Evolutionary conservation across 92 coral and sea anemone species (phyloP).

Genomic region (Umimayanthus chanpuru): DNA sequence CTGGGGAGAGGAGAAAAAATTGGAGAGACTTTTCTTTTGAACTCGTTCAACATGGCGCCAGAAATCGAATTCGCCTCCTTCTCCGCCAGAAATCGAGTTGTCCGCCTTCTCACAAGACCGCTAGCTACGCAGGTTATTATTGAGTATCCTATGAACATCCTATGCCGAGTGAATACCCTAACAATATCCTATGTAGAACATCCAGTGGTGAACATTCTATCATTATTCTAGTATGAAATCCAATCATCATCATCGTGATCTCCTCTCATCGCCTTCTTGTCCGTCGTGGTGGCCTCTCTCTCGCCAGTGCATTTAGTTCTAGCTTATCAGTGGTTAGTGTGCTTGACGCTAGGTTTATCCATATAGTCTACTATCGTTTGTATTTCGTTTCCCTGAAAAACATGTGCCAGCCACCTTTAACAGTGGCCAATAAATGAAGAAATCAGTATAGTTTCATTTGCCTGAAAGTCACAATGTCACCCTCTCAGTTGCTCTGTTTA

Average conservation of each 20-base stretch:
- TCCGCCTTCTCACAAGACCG: too few relatives aligned
- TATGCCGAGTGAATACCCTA: too few relatives aligned
- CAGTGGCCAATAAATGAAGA: background rate
- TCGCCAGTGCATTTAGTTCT: background rate
- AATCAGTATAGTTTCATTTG: background rate
- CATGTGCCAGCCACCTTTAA: slow-evolving; percentile 41
- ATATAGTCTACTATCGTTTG: slow-evolving; percentile 27
- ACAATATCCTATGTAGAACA: too few relatives aligned
- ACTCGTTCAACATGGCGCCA: too few relatives aligned
- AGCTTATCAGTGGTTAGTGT: background rate
- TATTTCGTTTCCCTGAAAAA: slow-evolving; percentile 47
- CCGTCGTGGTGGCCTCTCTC: background rate
- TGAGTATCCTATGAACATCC: too few relatives aligned
- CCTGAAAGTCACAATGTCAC: background rate
- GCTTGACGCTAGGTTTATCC: slow-evolving; percentile 16
- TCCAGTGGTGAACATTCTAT: too few relatives aligned
- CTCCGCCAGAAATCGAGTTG: too few relatives aligned
- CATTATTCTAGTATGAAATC: background rate
- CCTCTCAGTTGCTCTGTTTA: background rate
- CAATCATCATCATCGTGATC: background rate
- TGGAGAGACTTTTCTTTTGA: too few relatives aligned
- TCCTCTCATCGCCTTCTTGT: background rate
- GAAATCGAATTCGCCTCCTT: too few relatives aligned
- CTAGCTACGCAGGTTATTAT: too few relatives aligned
- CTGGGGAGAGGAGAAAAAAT: too few relatives aligned